These are phyloP conservation scores for Danio jaintianensis DNA, from an alignment of 2,797 vertebrate species.

Conservation along the genomic window DNA sequence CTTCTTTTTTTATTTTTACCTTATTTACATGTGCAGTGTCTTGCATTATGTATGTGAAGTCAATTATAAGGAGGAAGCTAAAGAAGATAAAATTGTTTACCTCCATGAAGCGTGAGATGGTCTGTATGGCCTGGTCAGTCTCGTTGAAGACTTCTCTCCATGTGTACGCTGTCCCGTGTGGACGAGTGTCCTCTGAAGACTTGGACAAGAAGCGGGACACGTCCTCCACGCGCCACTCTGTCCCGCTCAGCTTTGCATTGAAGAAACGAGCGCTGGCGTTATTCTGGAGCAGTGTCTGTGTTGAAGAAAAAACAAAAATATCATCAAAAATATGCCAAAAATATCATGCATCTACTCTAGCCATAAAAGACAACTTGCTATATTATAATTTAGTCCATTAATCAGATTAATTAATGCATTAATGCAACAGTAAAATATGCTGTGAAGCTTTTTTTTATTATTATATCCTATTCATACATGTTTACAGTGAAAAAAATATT, in stretches of 20 bases:
- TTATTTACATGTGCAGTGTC: no score
- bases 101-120: conserved; percentile 96
- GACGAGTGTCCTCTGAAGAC: conserved; percentile 74
- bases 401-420: neutral
- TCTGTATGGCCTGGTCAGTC: conserved; percentile 88
- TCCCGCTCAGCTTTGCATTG: conserved; percentile 78
- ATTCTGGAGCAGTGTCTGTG: conserved; percentile 88
- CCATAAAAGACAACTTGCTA: neutral
- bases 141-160: conserved; percentile 95
- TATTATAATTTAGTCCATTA: neutral
- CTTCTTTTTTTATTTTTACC: no score
- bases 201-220: conserved; percentile 87
- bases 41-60: no score
- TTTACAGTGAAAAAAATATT: no score
- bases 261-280: conserved; percentile 83
- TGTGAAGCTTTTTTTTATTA: no score
- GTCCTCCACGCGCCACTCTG: conserved; percentile 86
- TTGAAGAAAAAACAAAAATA: neutral
- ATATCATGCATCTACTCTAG: neutral
- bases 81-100: conserved; percentile 68
- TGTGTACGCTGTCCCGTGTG: conserved; percentile 79
- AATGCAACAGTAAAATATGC: no score
- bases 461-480: no score
- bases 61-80: no score
- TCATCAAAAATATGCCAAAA: neutral